phyloP scores from a whole-genome alignment of 2,113 vertebrate genomes.

The Bufo bufo region DNA sequence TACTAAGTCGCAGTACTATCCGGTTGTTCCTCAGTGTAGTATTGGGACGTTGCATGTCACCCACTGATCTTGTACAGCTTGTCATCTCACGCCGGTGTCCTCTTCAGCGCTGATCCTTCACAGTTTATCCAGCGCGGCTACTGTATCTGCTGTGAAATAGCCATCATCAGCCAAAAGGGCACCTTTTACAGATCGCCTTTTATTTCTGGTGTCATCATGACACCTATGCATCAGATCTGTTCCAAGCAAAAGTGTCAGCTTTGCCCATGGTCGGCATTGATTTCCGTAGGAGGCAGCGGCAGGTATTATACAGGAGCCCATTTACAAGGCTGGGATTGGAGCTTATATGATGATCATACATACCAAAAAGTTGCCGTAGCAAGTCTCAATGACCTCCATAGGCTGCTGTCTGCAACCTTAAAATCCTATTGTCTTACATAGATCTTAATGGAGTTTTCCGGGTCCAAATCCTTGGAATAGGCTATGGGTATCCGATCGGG shows the following conservation, averaged over 20 bases:
- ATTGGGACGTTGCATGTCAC: neutral
- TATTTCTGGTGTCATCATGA: neutral
- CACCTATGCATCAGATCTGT: neutral
- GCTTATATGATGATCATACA: no score
- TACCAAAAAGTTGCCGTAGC: no score
- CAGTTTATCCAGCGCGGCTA: conserved; percentile 19
- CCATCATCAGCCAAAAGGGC: neutral
- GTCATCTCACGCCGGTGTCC: neutral
- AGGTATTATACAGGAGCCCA: no score
- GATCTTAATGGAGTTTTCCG: no score
- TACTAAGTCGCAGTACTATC: neutral
- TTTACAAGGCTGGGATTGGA: no score
- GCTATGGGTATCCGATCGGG: no score
- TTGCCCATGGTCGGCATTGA: no score
- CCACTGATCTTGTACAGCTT: neutral
- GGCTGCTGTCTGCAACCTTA: no score
- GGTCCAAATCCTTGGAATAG: no score
- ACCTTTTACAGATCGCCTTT: neutral
- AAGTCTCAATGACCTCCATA: no score
- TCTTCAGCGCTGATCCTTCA: conserved; percentile 6
- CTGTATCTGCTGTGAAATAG: conserved; percentile 26
- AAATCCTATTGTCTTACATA: no score
- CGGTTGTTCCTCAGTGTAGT: neutral
- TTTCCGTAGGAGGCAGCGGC: no score
- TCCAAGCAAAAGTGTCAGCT: neutral